Evolutionary conservation across 1,140 invertebrate species (phyloP).

Genomic region (Drosophila lowei): DNA sequence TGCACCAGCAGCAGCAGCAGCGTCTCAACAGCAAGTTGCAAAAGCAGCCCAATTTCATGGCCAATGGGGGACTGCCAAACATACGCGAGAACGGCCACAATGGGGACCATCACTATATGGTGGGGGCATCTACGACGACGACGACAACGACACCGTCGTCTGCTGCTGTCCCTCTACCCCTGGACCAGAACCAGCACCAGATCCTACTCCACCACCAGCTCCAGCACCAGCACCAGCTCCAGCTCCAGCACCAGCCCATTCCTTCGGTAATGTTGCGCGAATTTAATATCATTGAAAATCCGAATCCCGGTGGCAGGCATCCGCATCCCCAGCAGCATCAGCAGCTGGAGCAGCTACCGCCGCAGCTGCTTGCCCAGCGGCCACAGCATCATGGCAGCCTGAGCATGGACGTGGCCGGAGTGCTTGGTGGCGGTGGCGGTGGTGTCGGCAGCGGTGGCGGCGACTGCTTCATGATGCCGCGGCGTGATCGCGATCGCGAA

Average conservation of each 20-base stretch:
- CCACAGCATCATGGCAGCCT: constrained; percentile 43
- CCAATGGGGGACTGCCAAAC: constrained; percentile 74
- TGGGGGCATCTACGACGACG: constrained; percentile 3
- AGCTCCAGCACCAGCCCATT: constrained; percentile 59
- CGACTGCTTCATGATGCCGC: constrained; percentile 64
- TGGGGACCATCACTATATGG: constrained; percentile 42
- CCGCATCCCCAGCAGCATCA: constrained; percentile 31
- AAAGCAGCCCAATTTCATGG: constrained; percentile 72
- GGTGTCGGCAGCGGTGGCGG: constrained; percentile 18
- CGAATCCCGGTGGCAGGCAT: constrained; percentile 69
- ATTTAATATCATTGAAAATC: constrained; percentile 83
- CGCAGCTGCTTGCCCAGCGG: constrained; percentile 17
- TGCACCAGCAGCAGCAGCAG: constrained; percentile 77
- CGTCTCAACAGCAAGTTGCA: constrained; percentile 74
- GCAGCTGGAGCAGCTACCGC: constrained; percentile 61
- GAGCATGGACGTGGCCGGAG: constrained; percentile 19
- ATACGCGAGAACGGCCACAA: constrained; percentile 75
- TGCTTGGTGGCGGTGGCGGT: constrained; percentile 12
- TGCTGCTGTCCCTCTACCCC: constrained; percentile 49
- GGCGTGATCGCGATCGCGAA: constrained; percentile 32
- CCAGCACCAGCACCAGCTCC: constrained; percentile 47
- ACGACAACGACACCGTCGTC: constrained; percentile 26
- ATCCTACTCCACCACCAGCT: constrained; percentile 58
- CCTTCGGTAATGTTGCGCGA: constrained; percentile 81
- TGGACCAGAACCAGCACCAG: constrained; percentile 34